Percentiles rank a stretch among this genome's conserved stretches.
phyloP scores from a whole-genome alignment of 2,888 invertebrate genomes.

The Rhopalosiphum nymphaeae region DNA sequence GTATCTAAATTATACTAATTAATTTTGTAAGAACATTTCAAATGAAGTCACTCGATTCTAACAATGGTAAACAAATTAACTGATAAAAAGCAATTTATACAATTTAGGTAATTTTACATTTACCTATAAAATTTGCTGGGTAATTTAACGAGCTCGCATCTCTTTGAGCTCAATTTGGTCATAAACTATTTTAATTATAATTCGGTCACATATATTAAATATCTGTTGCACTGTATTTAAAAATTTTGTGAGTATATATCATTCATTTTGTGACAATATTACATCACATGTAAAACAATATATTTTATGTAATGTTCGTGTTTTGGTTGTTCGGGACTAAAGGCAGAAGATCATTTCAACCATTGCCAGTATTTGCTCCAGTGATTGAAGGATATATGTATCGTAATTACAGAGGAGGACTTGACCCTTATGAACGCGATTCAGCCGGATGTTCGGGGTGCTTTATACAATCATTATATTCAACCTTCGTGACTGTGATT shows the following conservation, averaged over 20 bases:
- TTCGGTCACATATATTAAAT: not conserved
- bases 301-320: not conserved
- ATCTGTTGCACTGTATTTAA: not conserved
- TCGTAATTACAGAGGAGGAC: constrained; percentile 58
- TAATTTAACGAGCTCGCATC: too few relatives aligned
- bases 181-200: not conserved
- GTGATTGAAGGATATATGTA: constrained; percentile 71
- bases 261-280: not conserved
- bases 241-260: not conserved
- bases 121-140: too few relatives aligned
- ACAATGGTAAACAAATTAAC: too few relatives aligned
- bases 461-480: constrained; percentile 53
- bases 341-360: constrained; percentile 34
- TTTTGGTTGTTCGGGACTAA: not conserved
- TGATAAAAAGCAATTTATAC: too few relatives aligned
- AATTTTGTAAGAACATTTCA: too few relatives aligned
- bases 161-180: not conserved
- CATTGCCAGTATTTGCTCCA: constrained; percentile 72
- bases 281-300: not conserved
- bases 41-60: too few relatives aligned
- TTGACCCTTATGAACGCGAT: constrained; percentile 49
- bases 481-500: constrained; percentile 28
- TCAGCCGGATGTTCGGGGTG: constrained; percentile 47
- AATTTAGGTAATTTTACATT: too few relatives aligned
- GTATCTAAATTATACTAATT: too few relatives aligned